Conservation (phyloP, 2,888 invertebrate genomes). For the Leptopilina syphax region DNA sequence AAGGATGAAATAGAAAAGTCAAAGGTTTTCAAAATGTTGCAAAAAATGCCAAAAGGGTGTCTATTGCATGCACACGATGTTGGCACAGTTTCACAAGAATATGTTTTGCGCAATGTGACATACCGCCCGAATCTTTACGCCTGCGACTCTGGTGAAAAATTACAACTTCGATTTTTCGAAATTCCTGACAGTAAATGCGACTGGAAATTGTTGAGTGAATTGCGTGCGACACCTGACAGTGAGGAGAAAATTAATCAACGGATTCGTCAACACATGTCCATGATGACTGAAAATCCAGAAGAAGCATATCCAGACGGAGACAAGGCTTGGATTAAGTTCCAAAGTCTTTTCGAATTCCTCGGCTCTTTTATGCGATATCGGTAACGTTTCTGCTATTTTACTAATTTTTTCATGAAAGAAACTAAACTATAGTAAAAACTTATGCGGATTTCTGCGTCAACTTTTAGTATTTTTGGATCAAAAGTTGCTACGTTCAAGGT, state of each 20-base stretch:
- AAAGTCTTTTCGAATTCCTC: conserved; percentile 49
- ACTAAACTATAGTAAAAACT: no score
- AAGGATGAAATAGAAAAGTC: conserved; percentile 81
- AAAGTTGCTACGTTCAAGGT: no score
- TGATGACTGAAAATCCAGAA: conserved; percentile 79
- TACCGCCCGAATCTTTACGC: conserved; percentile 81
- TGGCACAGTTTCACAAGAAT: conserved; percentile 81
- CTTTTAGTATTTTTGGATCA: no score
- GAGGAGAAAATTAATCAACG: conserved; percentile 78
- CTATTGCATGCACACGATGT: conserved; percentile 85
- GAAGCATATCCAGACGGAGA: conserved; percentile 45
- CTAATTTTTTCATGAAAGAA: no score
- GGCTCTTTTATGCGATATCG: conserved; percentile 66
- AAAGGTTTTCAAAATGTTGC: conserved; percentile 82
- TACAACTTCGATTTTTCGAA: conserved; percentile 49
- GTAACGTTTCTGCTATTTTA: conserved; percentile 31
- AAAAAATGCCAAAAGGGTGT: conserved; percentile 86
- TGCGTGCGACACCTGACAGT: conserved; percentile 56
- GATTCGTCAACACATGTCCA: conserved; percentile 79
- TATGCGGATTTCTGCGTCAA: no score
- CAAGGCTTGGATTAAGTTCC: conserved; percentile 53
- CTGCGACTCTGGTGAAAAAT: conserved; percentile 68
- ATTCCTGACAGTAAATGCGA: conserved; percentile 57
- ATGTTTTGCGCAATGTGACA: conserved; percentile 81
- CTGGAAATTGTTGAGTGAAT: conserved; percentile 63